Base-by-base conservation (phyloP, 2,888 invertebrate genomes). In the Nezara viridula region DNA sequence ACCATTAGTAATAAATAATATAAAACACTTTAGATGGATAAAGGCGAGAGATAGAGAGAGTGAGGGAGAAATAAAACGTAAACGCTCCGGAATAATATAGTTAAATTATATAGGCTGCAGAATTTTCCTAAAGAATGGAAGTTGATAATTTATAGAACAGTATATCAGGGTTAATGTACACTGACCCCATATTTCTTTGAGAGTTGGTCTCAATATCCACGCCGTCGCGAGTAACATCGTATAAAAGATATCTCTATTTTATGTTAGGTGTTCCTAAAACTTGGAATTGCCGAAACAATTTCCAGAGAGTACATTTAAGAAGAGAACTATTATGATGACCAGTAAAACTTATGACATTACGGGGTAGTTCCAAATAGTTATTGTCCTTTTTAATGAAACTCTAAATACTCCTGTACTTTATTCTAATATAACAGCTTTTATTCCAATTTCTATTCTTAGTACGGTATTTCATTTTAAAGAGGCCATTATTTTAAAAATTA, bases 51-150 rank as follows among this genome's bases (percentile, higher is more conserved):
- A n/a, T n/a, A n/a, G n/a, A n/a, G 44, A 10, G 44, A 10, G 44
- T 50, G 50, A 19, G 50, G 16, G 19, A 55, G 55, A 9, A 5
- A 37, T 5, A 27, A 60, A 60, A 60, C 27, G 21, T 0, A 2
- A 6, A 37, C 2, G 21, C 66, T 73, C 32, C 16, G 32, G 66
- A 66, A 66, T 66, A 73, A 37, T 73, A 73, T 73, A 37, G 66
- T 37, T 73, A 73, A 73, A 32, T 73, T 32, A 37, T 73, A 73
- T 73, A 73, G 66, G 66, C 66, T 37, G 7, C 32, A 37, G 66
- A 73, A 73, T 73, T 19, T 73, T 73, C 66, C 66, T 37, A 37
- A 73, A 73, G 66, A 73, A 73, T 73, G 66, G 66, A 21, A 73
- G 19, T 60, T 37, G 32, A 73, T 73, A 73, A 73, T 73, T 73